Base-by-base conservation (phyloP, 2,888 invertebrate species). In the Nephrotoma flavescens region DNA sequence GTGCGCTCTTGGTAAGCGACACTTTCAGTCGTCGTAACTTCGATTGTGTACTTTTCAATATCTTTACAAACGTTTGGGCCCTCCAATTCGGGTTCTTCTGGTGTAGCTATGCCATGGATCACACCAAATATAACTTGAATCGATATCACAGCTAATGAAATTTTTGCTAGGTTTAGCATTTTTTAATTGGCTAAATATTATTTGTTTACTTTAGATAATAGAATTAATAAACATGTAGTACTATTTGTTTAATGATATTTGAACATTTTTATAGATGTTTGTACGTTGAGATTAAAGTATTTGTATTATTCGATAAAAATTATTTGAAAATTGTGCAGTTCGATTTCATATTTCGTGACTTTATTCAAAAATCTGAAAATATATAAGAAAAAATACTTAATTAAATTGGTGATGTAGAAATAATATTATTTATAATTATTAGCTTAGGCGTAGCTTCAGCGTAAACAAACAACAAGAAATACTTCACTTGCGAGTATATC, bases 1-100 rank as follows among this genome's bases (percentile, higher is more conserved):
- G 95, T 95, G 86, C 96, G 94, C 86, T 95, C 95, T 92, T 97
- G 96, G 89, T 96, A 97, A 0, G 97, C 96, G 90, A 96, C 95
- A 90, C 95, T 93, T 90, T 96, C 96, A 0, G 96, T 95, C 83
- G 96, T 95, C 87, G 94, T 93, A 86, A 97, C 95, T 44, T 95
- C 95, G 45, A 95, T 94, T 85, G 95, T 95, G 94, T 90, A 95
- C 95, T 93, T 92, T 92, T 95, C 95, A 90, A 95, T 94, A 89
- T 93, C 93, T 4, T 94, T 94, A 91, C 96, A 96, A 88, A 96
- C 94, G 91, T 96, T 95, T 44, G 95, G 95, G 85, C 96, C 96
- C 88, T 94, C 94, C 12, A 95, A 91, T 4, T 87, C 87, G 5
- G 42, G 6, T 84, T 41, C 84, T 15, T 42, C 84, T 4, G n/a